Conservation (phyloP, 2,113 vertebrate genomes). For the Plestiodon gilberti region DNA sequence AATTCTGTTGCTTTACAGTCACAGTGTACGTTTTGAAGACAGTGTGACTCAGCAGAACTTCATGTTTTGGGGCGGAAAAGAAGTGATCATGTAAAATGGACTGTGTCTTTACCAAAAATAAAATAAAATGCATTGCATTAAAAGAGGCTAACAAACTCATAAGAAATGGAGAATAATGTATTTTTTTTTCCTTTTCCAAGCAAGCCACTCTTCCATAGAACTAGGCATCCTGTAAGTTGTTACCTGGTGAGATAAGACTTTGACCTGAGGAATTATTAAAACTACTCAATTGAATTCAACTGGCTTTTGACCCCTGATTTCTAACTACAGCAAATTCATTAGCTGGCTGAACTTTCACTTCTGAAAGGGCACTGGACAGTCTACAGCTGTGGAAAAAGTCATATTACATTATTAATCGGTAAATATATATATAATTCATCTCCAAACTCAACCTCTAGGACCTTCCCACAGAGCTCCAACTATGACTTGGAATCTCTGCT, state of each 20-base stretch:
- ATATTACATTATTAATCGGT: not conserved
- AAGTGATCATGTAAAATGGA: constrained; percentile 74
- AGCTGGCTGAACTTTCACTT: constrained; percentile 53
- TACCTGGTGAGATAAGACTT: constrained; percentile 74
- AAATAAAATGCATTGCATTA: constrained; percentile 71
- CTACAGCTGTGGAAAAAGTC: constrained; percentile 30
- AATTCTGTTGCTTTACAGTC: constrained; percentile 83
- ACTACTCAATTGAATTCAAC: constrained; percentile 74
- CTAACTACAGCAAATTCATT: constrained; percentile 53
- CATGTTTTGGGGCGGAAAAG: constrained; percentile 52
- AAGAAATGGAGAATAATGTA: constrained; percentile 76
- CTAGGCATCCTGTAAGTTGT: constrained; percentile 74
- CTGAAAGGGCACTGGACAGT: not conserved
- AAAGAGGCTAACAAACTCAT: constrained; percentile 77
- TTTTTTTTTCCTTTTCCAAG: constrained; percentile 74
- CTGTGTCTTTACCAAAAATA: constrained; percentile 81
- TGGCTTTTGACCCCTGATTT: constrained; percentile 72
- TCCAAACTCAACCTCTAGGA: not conserved
- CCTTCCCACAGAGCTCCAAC: constrained; percentile 43
- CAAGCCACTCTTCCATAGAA: constrained; percentile 72
- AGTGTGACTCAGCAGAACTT: constrained; percentile 75
- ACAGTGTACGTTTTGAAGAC: constrained; percentile 75
- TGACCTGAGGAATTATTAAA: constrained; percentile 76
- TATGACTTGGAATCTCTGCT: constrained; percentile 39
- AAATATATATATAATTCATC: not conserved